Base-by-base conservation (phyloP, 2,113 vertebrate genomes). In the Aptenodytes forsteri region DNA sequence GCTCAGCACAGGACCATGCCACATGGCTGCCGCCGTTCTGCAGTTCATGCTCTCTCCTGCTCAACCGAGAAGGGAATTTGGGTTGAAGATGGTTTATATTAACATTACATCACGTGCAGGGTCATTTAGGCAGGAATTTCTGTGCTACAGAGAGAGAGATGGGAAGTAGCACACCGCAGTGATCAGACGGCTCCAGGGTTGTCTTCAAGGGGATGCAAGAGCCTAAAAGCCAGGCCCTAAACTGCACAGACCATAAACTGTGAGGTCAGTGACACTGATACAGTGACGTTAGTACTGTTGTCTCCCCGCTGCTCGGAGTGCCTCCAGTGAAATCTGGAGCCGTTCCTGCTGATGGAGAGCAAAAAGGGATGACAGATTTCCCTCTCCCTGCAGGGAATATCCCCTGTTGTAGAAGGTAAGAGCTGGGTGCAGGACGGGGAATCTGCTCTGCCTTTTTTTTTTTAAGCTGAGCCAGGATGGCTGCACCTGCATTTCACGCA, bases 351-450 rank as follows among this genome's bases (percentile, higher is more conserved):
- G 44, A 21, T 17, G 54, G 61, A 56, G 38, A 54, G 21, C 79
- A 71, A 46, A 46, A 61, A 64, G 9, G 32, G 42, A 54, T 18
- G 50, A 14, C 14, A 72, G 38, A 22, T 83, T 94, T 88, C 52
- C 47, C 29, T n/a, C 32, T 50, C 38, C 34, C 50, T 42, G n/a
- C 15, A 55, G 19, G 79, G 54, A 47, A 47, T 23, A 47, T 29
- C 6, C 23, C 25, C 19, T 3, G 5, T 21, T 16, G n/a, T 10
- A 25, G 34, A 0, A 3, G 36, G 32, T 9, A 25, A 56, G 36
- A 27, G 42, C 49, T 29, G 30, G 11, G 9, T 38, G 73, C 3
- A 0, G 50, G 46, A 42, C 19, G 14, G 44, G n/a, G 36, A 73
- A 58, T 27, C 44, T 78, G 42, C 27, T 89, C 49, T 30, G 29